Base-by-base conservation (phyloP, 2,888 invertebrate species). In the Trileptium ribeirensis region DNA sequence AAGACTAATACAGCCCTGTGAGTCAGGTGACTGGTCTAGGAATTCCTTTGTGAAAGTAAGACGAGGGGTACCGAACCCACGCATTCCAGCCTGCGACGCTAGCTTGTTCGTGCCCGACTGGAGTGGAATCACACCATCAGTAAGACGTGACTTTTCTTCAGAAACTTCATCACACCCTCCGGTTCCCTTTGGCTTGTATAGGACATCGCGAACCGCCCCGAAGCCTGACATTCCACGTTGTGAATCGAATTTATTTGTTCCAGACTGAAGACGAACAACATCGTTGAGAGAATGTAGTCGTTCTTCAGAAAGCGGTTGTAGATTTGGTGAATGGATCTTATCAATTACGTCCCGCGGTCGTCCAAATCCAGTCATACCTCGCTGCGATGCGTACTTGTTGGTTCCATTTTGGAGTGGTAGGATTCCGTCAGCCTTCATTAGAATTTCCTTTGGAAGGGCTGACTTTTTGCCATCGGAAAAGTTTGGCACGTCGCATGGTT, bases 51-150 rank as follows among this genome's bases (percentile, higher is more conserved):
- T 37, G 31, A 80, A 39, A 83, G 91, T 91, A 86, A 91, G 91
- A 80, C 91, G 86, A 37, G 89, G 89, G 85, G 90, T 89, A 67
- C 91, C 91, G 85, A 91, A 91, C 31, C 91, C 90, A 75, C 90
- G 90, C 90, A 90, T 91, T 81, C 90, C 90, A 37, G 89, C 86
- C 86, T 91, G 91, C 37, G 89, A 89, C 40, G 91, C 91, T 39
- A 90, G 89, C 84, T 89, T 89, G 87, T 91, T 91, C 81, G 90
- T 90, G 79, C 91, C 91, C 82, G 90, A 90, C 84, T 91, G 91
- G 39, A 91, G 88, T n/a, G 90, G 90, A 83, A 91, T 90, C 81
- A 91, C 89, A 81, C 88, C 88, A 78, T 88, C 87, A 80, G 87
- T 86, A 77, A 87, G 86, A 51, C 87, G 86, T 34, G 87, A 86